A percentile compares a stretch with the other conserved stretches of the same genome.
phyloP scores from a whole-genome alignment of 2,797 vertebrate genomes.

The Pristis pectinata region DNA sequence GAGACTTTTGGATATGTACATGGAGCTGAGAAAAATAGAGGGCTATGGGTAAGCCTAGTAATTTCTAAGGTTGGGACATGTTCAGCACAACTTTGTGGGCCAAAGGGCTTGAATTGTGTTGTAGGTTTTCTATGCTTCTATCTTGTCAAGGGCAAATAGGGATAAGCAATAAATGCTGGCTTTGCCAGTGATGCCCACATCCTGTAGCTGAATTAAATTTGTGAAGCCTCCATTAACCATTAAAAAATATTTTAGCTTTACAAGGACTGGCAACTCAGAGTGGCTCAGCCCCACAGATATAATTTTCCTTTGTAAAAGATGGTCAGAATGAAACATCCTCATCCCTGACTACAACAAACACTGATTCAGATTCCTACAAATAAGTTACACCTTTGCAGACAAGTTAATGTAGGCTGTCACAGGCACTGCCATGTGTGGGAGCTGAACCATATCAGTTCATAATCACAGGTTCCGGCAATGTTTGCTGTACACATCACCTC shows the following conservation, averaged over 20 bases:
- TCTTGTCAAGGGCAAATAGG: too few relatives aligned
- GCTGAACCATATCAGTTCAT: background rate
- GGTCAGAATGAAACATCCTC: background rate
- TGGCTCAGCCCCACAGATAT: background rate
- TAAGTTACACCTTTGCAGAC: background rate
- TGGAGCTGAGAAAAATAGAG: too few relatives aligned
- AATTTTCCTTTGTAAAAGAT: background rate
- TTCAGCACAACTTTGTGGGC: too few relatives aligned
- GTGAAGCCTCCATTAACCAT: background rate
- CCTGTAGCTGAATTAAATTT: background rate
- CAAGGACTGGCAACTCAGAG: background rate
- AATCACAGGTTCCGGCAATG: conserved; percentile 13
- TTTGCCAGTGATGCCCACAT: too few relatives aligned
- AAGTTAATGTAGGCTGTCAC: background rate
- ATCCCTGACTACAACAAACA: background rate
- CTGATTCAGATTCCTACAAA: background rate
- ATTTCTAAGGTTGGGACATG: too few relatives aligned
- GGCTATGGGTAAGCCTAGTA: too few relatives aligned
- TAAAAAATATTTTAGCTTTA: background rate
- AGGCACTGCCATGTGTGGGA: background rate
- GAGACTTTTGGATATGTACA: too few relatives aligned
- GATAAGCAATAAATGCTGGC: too few relatives aligned
- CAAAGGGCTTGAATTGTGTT: too few relatives aligned
- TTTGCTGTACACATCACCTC: background rate
- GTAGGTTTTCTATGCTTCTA: too few relatives aligned